A percentile compares a stretch with the other conserved stretches of the same genome.
Conservation (phyloP, 2,797 vertebrate genomes). For the Rhinatrema bivittatum region DNA sequence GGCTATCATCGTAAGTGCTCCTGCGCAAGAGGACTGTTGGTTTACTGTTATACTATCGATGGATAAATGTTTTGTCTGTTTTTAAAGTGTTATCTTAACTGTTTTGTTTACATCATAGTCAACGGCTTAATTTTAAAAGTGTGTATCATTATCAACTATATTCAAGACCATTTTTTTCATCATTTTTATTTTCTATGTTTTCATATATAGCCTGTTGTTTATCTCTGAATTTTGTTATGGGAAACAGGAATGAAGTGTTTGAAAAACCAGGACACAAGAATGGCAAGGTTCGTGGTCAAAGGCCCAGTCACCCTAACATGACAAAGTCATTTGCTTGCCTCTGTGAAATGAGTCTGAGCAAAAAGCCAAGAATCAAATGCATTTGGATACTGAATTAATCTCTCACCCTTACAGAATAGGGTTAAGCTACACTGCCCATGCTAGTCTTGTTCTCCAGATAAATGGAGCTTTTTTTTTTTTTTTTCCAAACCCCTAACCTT, state of each 20-base stretch:
- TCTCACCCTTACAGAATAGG: too few relatives aligned
- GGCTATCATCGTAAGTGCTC: conserved; percentile 49
- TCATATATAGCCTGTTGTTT: conserved; percentile 46
- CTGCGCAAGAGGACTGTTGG: conserved; percentile 49
- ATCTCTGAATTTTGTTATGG: conserved; percentile 53
- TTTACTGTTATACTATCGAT: conserved; percentile 61
- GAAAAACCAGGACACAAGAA: conserved; percentile 42
- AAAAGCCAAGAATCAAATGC: too few relatives aligned
- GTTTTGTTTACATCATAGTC: conserved; percentile 68
- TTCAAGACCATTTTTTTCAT: conserved; percentile 44
- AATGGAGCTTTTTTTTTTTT: conserved; percentile 9
- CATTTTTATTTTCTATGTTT: conserved; percentile 54
- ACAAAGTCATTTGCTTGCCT: conserved; percentile 3
- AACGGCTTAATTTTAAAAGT: conserved; percentile 54
- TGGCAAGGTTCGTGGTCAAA: too few relatives aligned
- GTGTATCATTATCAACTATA: conserved; percentile 54
- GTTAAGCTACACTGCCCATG: too few relatives aligned
- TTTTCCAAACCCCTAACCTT: conserved; percentile 23
- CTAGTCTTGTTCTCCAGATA: too few relatives aligned
- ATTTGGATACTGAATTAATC: too few relatives aligned
- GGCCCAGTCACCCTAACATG: too few relatives aligned
- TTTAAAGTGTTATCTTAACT: conserved; percentile 71
- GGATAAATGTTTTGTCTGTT: conserved; percentile 60
- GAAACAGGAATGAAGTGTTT: conserved; percentile 55
- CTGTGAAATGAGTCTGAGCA: not conserved